Evolutionary conservation across 2,888 invertebrate genomes (phyloP).

Genomic region (Camponotus fellah): DNA sequence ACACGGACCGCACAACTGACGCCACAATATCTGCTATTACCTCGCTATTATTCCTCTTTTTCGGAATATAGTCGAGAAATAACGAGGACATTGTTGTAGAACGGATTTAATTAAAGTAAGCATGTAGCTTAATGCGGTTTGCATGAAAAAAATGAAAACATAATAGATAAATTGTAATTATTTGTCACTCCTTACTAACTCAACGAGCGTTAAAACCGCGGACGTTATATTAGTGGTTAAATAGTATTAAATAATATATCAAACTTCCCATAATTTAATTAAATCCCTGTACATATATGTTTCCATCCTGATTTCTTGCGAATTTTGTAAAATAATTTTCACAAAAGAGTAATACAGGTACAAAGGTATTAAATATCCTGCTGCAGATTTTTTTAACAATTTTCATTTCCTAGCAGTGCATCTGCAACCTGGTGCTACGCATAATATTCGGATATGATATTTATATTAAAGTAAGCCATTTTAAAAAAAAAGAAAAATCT

Average conservation of each 20-base stretch:
- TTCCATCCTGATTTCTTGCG: constrained; percentile 17
- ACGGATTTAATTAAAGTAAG: too few relatives aligned
- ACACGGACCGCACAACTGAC: too few relatives aligned
- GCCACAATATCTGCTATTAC: constrained; percentile 23
- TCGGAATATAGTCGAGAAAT: not conserved
- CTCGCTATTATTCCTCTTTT: constrained; percentile 4
- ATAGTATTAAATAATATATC: not conserved
- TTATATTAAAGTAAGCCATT: constrained; percentile 65
- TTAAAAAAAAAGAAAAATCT: not conserved
- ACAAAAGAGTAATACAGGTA: constrained; percentile 48
- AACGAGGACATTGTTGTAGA: too few relatives aligned
- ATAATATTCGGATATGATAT: constrained; percentile 61
- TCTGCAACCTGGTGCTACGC: constrained; percentile 48
- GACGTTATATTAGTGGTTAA: not conserved
- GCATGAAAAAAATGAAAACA: too few relatives aligned
- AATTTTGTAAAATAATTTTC: constrained; percentile 41
- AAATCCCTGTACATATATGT: constrained; percentile 45
- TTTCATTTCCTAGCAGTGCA: constrained; percentile 65
- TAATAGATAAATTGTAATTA: too few relatives aligned
- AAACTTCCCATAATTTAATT: constrained; percentile 26
- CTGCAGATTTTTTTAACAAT: constrained; percentile 64
- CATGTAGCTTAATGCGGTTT: too few relatives aligned
- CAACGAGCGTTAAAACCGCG: not conserved
- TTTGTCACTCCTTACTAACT: too few relatives aligned
- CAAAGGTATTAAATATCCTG: constrained; percentile 66